Percentiles rank a stretch among this genome's conserved stretches.
These are phyloP conservation scores for Amia ocellicauda DNA, from an alignment of 2,113 vertebrate genomes.

Conservation along the genomic window DNA sequence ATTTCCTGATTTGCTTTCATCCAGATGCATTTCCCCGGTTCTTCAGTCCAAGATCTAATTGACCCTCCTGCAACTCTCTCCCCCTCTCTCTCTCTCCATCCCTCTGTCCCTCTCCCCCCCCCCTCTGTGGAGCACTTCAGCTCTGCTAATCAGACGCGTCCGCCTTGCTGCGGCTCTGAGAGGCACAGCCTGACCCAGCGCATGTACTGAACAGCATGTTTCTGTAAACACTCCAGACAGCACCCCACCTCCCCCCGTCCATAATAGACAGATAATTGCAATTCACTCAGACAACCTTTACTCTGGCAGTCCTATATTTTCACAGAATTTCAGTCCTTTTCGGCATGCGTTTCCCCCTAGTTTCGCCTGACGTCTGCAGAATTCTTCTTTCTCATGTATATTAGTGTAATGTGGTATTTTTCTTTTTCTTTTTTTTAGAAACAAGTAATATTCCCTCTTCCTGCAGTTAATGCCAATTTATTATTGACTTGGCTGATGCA, in stretches of 20 bases:
- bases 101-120: conserved; percentile 2
- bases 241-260: neutral
- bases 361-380: too few species aligned
- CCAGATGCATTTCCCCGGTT: conserved; percentile 4
- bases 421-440: too few species aligned
- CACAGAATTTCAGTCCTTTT: too few species aligned
- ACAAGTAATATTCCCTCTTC: too few species aligned
- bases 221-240: neutral
- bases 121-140: conserved; percentile 2
- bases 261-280: neutral
- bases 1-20: conserved; percentile 29
- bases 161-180: neutral
- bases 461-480: too few species aligned
- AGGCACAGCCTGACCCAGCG: neutral
- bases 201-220: neutral
- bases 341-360: too few species aligned
- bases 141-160: neutral
- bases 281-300: neutral
- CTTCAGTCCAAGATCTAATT: conserved; percentile 29
- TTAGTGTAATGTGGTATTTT: too few species aligned
- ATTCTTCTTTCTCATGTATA: too few species aligned
- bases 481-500: too few species aligned
- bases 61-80: conserved; percentile 18
- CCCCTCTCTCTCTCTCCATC: too few species aligned
- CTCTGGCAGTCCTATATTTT: too few species aligned